phyloP scores from a whole-genome alignment of 1,140 invertebrate species.

The Drosophila arawakana region DNA sequence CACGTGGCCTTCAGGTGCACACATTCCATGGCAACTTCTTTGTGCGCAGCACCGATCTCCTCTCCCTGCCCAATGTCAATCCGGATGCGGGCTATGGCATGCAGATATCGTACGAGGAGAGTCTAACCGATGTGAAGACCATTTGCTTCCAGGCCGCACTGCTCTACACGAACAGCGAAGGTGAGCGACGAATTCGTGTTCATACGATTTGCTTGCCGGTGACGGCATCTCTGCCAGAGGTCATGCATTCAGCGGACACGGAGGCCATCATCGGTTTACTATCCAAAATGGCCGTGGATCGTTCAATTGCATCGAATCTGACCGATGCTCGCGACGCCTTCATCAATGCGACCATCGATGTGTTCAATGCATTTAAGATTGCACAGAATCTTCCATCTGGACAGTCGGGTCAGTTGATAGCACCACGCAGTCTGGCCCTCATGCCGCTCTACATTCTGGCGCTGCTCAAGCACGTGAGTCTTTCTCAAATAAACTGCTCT shows the following conservation, averaged over 20 bases:
- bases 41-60: slow-evolving; percentile 97
- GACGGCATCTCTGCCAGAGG: slow-evolving; percentile 92
- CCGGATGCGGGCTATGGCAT: slow-evolving; percentile 99
- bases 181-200: slow-evolving; percentile 98
- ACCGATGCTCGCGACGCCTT: slow-evolving; percentile 98
- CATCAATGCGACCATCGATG: slow-evolving; percentile 97
- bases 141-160: slow-evolving; percentile 99
- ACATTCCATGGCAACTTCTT: slow-evolving; percentile 99
- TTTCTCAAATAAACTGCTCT: neutral
- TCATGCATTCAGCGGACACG: slow-evolving; percentile 97
- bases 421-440: slow-evolving; percentile 90
- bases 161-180: slow-evolving; percentile 99
- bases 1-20: slow-evolving; percentile 96
- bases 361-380: slow-evolving; percentile 92
- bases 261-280: slow-evolving; percentile 96
- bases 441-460: slow-evolving; percentile 96
- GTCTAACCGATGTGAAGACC: slow-evolving; percentile 92
- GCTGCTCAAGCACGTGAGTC: slow-evolving; percentile 94
- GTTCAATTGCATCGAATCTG: slow-evolving; percentile 93
- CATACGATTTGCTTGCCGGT: slow-evolving; percentile 98
- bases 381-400: slow-evolving; percentile 88
- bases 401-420: slow-evolving; percentile 88
- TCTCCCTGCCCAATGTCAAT: slow-evolving; percentile 98
- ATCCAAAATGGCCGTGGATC: slow-evolving; percentile 98
- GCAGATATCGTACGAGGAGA: slow-evolving; percentile 93